A percentile compares a stretch with the other conserved stretches of the same genome.
Conservation (phyloP, 2,888 invertebrate species). For the Tetranychus piercei region DNA sequence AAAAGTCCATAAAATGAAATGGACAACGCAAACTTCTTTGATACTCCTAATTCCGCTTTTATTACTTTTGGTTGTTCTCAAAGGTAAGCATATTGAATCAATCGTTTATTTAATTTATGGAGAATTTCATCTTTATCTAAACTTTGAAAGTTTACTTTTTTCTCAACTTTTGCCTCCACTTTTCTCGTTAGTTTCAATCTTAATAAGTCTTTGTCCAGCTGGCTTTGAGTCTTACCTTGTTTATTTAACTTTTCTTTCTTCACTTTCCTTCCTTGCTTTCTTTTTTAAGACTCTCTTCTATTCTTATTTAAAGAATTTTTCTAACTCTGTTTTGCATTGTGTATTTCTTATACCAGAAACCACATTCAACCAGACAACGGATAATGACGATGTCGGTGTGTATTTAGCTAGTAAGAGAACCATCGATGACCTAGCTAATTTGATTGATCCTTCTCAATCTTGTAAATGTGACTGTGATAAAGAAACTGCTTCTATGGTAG, state of each 20-base stretch:
- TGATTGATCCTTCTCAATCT: background rate
- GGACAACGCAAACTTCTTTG: conserved; percentile 1
- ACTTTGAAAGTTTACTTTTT: background rate
- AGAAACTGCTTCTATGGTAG: background rate
- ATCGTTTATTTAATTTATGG: too few relatives aligned
- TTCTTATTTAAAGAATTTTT: background rate
- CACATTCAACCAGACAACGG: background rate
- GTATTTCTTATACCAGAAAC: background rate
- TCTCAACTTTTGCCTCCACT: too few relatives aligned
- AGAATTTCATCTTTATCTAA: too few relatives aligned
- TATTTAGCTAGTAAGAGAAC: background rate
- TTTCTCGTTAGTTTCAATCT: too few relatives aligned
- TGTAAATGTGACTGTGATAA: conserved; percentile 16
- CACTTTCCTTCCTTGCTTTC: background rate
- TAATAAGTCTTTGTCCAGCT: too few relatives aligned
- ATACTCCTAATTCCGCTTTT: conserved; percentile 11
- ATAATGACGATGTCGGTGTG: background rate
- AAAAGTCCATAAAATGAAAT: conserved; percentile 3
- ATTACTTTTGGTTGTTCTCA: conserved; percentile 2
- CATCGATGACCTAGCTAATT: conserved; percentile 1
- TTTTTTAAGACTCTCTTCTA: background rate
- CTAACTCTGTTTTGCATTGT: background rate
- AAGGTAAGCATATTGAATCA: background rate
- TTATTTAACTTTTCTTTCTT: background rate
- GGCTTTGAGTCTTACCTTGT: background rate